These are phyloP conservation scores for Nephotettix cincticeps DNA, from an alignment of 1,140 invertebrate species.

Conservation along the genomic window DNA sequence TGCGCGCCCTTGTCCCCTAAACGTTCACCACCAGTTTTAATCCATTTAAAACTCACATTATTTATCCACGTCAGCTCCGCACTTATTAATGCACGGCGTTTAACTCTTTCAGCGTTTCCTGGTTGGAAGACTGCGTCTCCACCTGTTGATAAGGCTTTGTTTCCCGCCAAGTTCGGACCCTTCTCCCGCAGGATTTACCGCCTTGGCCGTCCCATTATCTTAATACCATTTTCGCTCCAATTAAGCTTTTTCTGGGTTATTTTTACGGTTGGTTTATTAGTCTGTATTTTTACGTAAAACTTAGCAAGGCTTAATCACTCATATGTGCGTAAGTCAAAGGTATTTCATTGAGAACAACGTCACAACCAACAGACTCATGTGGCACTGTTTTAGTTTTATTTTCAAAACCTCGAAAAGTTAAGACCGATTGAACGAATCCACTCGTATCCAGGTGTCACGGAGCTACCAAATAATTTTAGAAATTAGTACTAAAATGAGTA, in stretches of 20 bases:
- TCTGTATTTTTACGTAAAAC: no score
- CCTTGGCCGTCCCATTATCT: neutral
- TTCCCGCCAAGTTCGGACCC: neutral
- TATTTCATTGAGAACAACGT: no score
- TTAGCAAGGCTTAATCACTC: no score
- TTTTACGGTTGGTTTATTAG: no score
- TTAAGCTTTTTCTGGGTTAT: neutral
- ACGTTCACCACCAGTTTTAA: constrained; percentile 13
- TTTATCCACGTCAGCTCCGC: neutral
- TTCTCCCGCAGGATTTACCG: neutral
- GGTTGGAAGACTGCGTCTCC: neutral
- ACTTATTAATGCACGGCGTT: constrained; percentile 15
- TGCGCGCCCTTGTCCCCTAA: constrained; percentile 11
- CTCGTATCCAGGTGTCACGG: no score
- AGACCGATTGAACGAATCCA: no score
- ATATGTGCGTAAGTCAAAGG: no score
- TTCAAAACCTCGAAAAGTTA: no score
- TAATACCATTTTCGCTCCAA: constrained; percentile 6
- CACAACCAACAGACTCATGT: no score
- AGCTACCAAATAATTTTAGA: no score
- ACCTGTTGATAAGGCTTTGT: constrained; percentile 2
- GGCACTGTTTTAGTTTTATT: no score
- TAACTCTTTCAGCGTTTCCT: constrained; percentile 15
- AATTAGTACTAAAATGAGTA: no score
- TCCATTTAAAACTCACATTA: constrained; percentile 22